Base-by-base conservation (phyloP, 2,888 invertebrate genomes). In the Aspidiotus destructor region DNA sequence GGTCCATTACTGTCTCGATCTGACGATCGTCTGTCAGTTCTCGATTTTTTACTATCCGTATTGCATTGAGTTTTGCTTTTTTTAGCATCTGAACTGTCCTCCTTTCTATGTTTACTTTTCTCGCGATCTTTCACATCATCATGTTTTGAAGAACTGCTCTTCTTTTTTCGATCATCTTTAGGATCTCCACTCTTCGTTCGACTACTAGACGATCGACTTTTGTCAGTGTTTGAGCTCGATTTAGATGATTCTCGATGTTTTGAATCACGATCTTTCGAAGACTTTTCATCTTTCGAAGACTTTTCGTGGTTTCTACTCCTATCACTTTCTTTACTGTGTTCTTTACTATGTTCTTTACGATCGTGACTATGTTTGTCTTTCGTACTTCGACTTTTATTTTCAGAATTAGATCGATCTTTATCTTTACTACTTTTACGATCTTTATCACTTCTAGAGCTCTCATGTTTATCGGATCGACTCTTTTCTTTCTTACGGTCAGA, bases 1-100 rank as follows among this genome's bases (percentile, higher is more conserved):
- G 28, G 79, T 78, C 48, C 89, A 73, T 88, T 89, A 0, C 89
- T 89, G 77, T 91, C 88, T 71, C 87, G 80, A 73, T 88, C 90
- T 0, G 88, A 87, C 0, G 89, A 89, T 62, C 89, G 80, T 8
- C 89, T 81, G 72, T 82, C 82, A 28, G 54, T 62, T 61, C 60
- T 68, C 28, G 28, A 9, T 40, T 52, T 67, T 11, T 67, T 67
- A 10, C 58, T 60, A 15, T 67, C 67, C 15, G 41, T 52, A 60
- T 58, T 58, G 16, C 67, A 67, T 13, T 67, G 67, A 41, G 48
- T 44, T 48, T 58, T 57, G 8, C 57, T 57, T 57, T 67, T 67
- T 44, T 67, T 67, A 13, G 7, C n/a, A 8, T 67, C 67, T 16
- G 58, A 17, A 44, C 48, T 57, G 6, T 60, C 60, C 16, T 48